Conservation (phyloP, 2,797 vertebrate species). For the Todus mexicanus region DNA sequence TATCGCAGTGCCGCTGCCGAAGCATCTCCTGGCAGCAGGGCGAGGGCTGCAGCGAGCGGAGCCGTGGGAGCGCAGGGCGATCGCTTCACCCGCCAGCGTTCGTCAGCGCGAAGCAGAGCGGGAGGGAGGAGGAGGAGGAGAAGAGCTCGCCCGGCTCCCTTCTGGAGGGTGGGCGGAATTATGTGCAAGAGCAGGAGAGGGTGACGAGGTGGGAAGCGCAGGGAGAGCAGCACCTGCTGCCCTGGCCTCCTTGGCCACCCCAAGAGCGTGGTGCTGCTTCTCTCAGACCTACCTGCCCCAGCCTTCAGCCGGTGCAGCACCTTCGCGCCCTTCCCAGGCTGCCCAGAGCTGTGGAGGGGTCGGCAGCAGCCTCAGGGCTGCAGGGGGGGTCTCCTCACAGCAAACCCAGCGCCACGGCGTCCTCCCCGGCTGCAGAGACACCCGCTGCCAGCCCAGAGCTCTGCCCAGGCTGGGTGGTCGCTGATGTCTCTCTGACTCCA, state of each 20-base stretch:
- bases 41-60: background rate
- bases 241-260: no score
- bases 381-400: background rate
- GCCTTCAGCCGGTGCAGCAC: background rate
- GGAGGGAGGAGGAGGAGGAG: background rate
- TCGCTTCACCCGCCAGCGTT: background rate
- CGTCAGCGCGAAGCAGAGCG: background rate
- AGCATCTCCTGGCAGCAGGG: no score
- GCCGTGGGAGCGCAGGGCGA: background rate
- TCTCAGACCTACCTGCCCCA: background rate
- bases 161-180: background rate
- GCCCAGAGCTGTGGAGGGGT: background rate
- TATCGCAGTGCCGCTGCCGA: no score
- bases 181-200: background rate
- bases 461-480: background rate
- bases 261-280: background rate
- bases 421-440: background rate
- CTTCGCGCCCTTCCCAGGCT: background rate
- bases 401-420: background rate
- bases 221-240: background rate
- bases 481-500: background rate
- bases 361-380: background rate
- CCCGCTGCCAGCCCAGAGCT: background rate
- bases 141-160: background rate
- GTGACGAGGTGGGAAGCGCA: background rate